A percentile compares a stretch with the other conserved stretches of the same genome.
Evolutionary conservation across 1,140 invertebrate genomes (phyloP).

Genomic region (Saccostrea echinata): DNA sequence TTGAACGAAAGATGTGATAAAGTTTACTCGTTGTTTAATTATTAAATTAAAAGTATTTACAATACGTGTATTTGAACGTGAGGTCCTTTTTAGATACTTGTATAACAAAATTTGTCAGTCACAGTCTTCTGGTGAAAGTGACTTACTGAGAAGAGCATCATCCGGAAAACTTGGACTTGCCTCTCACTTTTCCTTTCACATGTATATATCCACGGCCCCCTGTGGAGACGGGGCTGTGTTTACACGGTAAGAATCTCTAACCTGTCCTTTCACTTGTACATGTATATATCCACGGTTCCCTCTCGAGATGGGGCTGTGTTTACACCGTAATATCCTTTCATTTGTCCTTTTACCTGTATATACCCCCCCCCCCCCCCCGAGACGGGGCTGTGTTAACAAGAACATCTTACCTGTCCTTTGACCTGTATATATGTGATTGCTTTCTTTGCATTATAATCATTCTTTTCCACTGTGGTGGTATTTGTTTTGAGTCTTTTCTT

Average conservation of each 20-base stretch:
- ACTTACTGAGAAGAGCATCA: conserved; percentile 22
- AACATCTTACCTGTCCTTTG: too few relatives aligned
- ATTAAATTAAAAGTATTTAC: too few relatives aligned
- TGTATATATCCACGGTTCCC: conserved; percentile 92
- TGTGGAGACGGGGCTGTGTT: conserved; percentile 93
- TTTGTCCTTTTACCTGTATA: too few relatives aligned
- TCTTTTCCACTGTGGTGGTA: too few relatives aligned
- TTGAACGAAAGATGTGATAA: too few relatives aligned
- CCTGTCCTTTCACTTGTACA: too few relatives aligned
- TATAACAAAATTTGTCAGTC: conserved; percentile 65
- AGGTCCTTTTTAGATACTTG: conserved; percentile 59
- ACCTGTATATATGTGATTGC: too few relatives aligned
- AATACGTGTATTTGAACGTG: too few relatives aligned
- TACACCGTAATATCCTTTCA: conserved; percentile 83
- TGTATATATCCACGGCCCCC: conserved; percentile 92
- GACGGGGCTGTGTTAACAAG: too few relatives aligned
- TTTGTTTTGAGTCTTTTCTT: neutral
- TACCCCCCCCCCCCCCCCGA: too few relatives aligned
- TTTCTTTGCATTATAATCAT: too few relatives aligned
- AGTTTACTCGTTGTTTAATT: too few relatives aligned
- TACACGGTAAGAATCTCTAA: conserved; percentile 86
- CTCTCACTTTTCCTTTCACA: conserved; percentile 87
- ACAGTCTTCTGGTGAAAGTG: conserved; percentile 9
- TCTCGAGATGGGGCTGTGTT: conserved; percentile 96
- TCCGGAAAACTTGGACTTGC: conserved; percentile 78